Conservation (phyloP, 2,113 vertebrate genomes). For the Atractosteus spatula region DNA sequence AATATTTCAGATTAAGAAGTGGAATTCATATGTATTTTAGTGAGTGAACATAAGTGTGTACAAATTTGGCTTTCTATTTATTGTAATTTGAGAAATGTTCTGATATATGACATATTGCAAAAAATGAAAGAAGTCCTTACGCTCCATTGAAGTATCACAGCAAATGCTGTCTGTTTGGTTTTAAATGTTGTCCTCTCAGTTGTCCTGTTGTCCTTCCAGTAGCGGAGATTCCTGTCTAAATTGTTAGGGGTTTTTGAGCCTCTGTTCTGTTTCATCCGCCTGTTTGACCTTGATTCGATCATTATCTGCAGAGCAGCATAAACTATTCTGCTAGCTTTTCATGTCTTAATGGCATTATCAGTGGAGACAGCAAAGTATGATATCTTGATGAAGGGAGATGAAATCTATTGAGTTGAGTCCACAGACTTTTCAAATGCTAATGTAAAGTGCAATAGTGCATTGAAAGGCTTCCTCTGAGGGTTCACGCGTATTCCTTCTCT, state of each 20-base stretch:
- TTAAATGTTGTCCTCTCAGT: slow-evolving; percentile 1
- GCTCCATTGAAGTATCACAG: too few species aligned
- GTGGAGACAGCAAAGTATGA: background rate
- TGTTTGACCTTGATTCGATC: slow-evolving; percentile 36
- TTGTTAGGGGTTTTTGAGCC: background rate
- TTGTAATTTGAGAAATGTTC: background rate
- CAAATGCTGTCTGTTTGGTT: background rate
- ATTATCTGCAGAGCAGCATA: slow-evolving; percentile 28
- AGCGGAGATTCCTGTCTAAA: too few species aligned
- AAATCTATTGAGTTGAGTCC: slow-evolving; percentile 2
- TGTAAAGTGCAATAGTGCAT: slow-evolving; percentile 38
- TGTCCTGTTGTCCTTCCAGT: slow-evolving; percentile 21
- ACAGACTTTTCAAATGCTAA: slow-evolving; percentile 52
- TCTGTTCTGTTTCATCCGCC: slow-evolving; percentile 37
- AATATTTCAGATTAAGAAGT: background rate
- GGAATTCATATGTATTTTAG: background rate
- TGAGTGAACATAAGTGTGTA: background rate
- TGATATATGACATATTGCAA: too few species aligned
- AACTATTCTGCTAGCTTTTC: slow-evolving; percentile 13
- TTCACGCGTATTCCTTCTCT: background rate
- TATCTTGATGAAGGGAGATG: slow-evolving; percentile 27
- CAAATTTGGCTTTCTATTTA: background rate
- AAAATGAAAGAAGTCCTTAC: too few species aligned
- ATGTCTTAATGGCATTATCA: slow-evolving; percentile 26
- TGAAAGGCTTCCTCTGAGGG: slow-evolving; percentile 16